phyloP scores from a whole-genome alignment of 92 coral and sea anemone genomes.

The Blastomussa wellsi region DNA sequence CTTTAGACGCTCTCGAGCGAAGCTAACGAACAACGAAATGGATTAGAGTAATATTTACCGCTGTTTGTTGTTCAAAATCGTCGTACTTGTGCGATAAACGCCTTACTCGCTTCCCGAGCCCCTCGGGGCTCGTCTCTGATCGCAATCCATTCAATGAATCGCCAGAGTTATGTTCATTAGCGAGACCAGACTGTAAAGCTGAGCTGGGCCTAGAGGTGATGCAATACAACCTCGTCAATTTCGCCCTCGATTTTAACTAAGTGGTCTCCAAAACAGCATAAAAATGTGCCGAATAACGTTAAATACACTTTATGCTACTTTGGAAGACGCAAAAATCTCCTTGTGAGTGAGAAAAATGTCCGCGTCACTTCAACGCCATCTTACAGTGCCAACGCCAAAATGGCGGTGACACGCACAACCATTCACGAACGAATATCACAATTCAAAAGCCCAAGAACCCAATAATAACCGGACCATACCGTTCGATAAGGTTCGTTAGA shows the following conservation, averaged over 20 bases:
- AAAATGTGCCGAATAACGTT: constrained; percentile 71
- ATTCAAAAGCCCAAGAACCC: constrained; percentile 63
- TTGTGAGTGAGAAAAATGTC: constrained; percentile 75
- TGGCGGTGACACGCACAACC: constrained; percentile 88
- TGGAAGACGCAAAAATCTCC: constrained; percentile 36
- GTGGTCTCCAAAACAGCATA: constrained; percentile 67
- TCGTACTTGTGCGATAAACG: constrained; percentile 99
- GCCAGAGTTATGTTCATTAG: constrained; percentile 91
- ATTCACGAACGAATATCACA: constrained; percentile 76
- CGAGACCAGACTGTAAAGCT: constrained; percentile 95
- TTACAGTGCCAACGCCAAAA: constrained; percentile 87
- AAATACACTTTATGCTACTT: constrained; percentile 68
- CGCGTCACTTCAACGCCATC: constrained; percentile 89
- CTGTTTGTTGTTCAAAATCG: constrained; percentile 98
- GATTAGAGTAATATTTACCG: constrained; percentile 80
- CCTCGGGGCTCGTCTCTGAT: constrained; percentile 94
- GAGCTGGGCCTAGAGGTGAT: constrained; percentile 97
- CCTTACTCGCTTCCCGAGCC: constrained; percentile 99
- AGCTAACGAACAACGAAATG: constrained; percentile 32
- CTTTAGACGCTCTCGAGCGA: constrained; percentile 43
- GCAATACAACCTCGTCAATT: constrained; percentile 91
- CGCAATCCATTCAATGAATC: constrained; percentile 95
- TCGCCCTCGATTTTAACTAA: constrained; percentile 61
- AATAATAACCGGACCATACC: constrained; percentile 93
- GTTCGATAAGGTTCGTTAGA: constrained; percentile 87